Evolutionary conservation across 2,888 invertebrate genomes (phyloP), one percentile per base, ranked within the genome.

Genomic region (Argynnis bischoffii): DNA sequence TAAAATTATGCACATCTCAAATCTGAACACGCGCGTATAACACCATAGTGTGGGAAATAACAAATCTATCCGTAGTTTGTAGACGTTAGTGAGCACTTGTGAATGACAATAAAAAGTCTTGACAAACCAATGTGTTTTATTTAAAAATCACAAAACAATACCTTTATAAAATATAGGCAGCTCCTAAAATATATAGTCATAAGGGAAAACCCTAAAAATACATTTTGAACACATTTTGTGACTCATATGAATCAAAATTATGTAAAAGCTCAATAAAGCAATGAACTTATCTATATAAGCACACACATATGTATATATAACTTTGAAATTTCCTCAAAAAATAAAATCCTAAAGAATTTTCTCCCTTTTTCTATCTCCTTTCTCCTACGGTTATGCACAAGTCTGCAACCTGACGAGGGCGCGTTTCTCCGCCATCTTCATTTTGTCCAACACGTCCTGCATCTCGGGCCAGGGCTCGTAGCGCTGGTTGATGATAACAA

Each of bases 21-120:
- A 16, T 48, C 5, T 60, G 5, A 61, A 31, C 50, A 3, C 46
- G 41, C 21, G 5, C 16, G 18, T 54, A 47, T 55, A 26, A 57
- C 64, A 57, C 21, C 64, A 50, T 64, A 15, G 64, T 53, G 46
- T 61, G 48, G 51, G 21, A 51, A 59, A 26, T 35, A 54, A 53
- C 14, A 55, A 55, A 53, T 41, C 54, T 60, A 65, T 35, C 15
- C 35, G 57, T 70, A 72, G 63, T 63, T 21, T 75, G 77, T 76
- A 72, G 75, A 70, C 56, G 61, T 57, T 69, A 72, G 72, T 87
- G 88, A 81, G 90, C 91, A 91, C 90, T 88, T 84, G 91, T 92
- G 92, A 88, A 90, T 89, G 92, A 92, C 92, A 92, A 92, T 92
- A 92, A 92, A 86, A 83, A 73, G 82, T 84, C 84, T 90, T 84